Evolutionary conservation across 2,797 vertebrate species (phyloP).

Genomic region (Leptodactylus fallax): DNA sequence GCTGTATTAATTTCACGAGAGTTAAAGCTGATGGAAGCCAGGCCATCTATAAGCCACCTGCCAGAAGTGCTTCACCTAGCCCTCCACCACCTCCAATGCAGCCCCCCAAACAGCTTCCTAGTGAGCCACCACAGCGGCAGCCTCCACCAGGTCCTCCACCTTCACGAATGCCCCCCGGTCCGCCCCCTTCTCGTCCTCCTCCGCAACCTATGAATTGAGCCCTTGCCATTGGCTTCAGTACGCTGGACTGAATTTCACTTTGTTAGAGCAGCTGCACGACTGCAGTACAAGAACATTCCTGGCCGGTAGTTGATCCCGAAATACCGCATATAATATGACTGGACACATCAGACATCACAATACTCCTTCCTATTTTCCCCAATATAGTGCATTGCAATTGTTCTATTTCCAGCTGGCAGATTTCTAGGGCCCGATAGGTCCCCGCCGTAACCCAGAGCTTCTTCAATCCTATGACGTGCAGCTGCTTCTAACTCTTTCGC

Average conservation of each 20-base stretch:
- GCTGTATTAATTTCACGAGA: conserved; percentile 61
- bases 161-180: conserved; percentile 52
- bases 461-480: conserved; percentile 18
- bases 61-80: conserved; percentile 6
- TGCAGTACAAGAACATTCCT: conserved; percentile 6
- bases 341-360: background rate
- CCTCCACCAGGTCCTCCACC: conserved; percentile 60
- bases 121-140: conserved; percentile 46
- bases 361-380: background rate
- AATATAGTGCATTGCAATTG: background rate
- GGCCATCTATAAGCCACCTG: conserved; percentile 51
- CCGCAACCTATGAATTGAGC: conserved; percentile 53
- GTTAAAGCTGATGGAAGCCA: conserved; percentile 54
- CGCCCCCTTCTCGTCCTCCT: conserved; percentile 59
- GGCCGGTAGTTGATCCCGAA: background rate
- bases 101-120: conserved; percentile 17
- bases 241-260: conserved; percentile 34
- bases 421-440: background rate
- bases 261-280: conserved; percentile 34
- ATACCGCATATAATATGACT: background rate
- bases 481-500: conserved; percentile 29
- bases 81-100: background rate
- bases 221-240: background rate
- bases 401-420: background rate
- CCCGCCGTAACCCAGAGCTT: conserved; percentile 22